phyloP scores from a whole-genome alignment of 2,113 vertebrate species.

The Austrofundulus limnaeus region DNA sequence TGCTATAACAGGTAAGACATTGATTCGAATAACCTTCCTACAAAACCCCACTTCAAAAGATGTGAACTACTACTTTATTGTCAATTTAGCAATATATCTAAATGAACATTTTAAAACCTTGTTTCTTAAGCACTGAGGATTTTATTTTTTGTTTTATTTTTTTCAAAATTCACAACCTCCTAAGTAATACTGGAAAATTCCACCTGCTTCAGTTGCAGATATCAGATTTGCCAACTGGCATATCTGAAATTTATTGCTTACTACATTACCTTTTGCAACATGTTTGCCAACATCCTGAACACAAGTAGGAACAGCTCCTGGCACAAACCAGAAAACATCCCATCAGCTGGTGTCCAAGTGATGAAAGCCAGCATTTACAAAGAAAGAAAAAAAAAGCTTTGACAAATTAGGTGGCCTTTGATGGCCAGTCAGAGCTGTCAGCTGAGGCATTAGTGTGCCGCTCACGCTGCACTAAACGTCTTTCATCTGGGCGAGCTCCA shows the following conservation, averaged over 20 bases:
- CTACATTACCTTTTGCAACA: background rate
- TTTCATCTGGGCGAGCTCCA: constrained; percentile 1
- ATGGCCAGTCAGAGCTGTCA: constrained; percentile 70
- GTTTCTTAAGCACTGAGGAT: background rate
- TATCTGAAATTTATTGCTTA: background rate
- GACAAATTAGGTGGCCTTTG: constrained; percentile 60
- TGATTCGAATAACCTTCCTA: too few relatives aligned
- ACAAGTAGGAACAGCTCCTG: constrained; percentile 34
- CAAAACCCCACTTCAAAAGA: too few relatives aligned
- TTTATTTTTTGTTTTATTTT: background rate
- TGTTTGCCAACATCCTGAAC: background rate
- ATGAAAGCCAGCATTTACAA: constrained; percentile 55
- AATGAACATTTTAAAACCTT: background rate
- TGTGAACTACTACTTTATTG: too few relatives aligned
- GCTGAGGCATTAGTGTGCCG: constrained; percentile 50
- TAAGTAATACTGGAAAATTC: background rate
- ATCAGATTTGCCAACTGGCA: background rate
- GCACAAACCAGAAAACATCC: constrained; percentile 29
- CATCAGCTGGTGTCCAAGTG: constrained; percentile 40
- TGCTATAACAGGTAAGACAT: too few relatives aligned
- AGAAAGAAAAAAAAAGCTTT: constrained; percentile 58
- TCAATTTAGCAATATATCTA: too few relatives aligned
- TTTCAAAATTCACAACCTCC: background rate
- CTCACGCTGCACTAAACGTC: constrained; percentile 44
- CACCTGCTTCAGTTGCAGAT: background rate